A percentile compares a stretch with the other conserved stretches of the same genome.
Conservation (phyloP, 2,888 invertebrate genomes). For the Galerucella nymphaeae region DNA sequence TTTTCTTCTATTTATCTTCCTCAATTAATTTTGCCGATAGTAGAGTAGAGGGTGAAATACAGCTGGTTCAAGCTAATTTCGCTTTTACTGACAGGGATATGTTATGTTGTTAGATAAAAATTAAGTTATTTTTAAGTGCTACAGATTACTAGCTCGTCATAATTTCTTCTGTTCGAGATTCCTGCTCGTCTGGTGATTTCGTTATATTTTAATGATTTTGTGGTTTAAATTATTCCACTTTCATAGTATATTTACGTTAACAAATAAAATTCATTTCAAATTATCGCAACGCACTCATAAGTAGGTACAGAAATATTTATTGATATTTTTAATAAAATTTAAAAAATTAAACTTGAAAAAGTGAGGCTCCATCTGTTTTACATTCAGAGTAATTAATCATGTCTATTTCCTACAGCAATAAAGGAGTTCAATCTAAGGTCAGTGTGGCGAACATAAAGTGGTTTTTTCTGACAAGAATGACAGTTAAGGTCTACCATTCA, state of each 20-base stretch:
- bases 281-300: not conserved
- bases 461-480: too few species aligned
- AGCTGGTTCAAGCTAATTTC: constrained; percentile 52
- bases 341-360: too few species aligned
- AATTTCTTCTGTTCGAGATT: constrained; percentile 27
- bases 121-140: constrained; percentile 47
- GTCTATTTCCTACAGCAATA: too few species aligned
- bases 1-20: constrained; percentile 57
- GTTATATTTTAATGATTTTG: constrained; percentile 12
- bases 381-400: too few species aligned
- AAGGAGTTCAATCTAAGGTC: too few species aligned
- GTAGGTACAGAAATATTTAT: not conserved
- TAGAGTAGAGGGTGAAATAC: constrained; percentile 53
- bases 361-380: too few species aligned
- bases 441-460: too few species aligned
- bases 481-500: too few species aligned
- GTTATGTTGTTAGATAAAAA: constrained; percentile 41
- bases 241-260: not conserved
- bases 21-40: constrained; percentile 60
- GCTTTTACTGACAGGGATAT: constrained; percentile 54
- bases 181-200: constrained; percentile 1
- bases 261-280: not conserved
- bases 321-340: not conserved
- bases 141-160: constrained; percentile 32
- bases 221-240: constrained; percentile 18